A percentile compares a stretch with the other conserved stretches of the same genome.
Conservation (phyloP, 2,797 vertebrate genomes). For the Nannoperca australis region DNA sequence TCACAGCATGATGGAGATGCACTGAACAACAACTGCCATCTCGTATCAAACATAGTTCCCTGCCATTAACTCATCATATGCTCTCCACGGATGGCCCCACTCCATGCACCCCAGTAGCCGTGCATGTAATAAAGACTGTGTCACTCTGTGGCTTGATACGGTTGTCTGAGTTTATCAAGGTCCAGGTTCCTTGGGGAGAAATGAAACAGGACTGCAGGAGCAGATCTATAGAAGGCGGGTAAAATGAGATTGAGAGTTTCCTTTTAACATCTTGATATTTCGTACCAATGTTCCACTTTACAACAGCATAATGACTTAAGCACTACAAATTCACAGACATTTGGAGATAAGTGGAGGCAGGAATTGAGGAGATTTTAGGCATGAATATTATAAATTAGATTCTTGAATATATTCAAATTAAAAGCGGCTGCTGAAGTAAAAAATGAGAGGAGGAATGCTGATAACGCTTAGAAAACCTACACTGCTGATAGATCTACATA, state of each 20-base stretch:
- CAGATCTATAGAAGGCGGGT: constrained; percentile 48
- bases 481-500: constrained; percentile 45
- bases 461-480: constrained; percentile 13
- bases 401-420: constrained; percentile 54
- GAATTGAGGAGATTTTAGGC: constrained; percentile 65
- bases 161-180: constrained; percentile 77
- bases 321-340: constrained; percentile 51
- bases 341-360: constrained; percentile 68
- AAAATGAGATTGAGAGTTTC: constrained; percentile 61
- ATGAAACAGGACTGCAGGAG: constrained; percentile 57
- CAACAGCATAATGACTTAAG: constrained; percentile 64
- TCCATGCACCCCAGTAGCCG: constrained; percentile 7
- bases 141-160: constrained; percentile 72
- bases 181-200: constrained; percentile 66
- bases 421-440: constrained; percentile 22
- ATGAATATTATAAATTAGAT: constrained; percentile 67
- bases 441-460: constrained; percentile 20
- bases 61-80: constrained; percentile 60
- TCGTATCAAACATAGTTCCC: constrained; percentile 59
- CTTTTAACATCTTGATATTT: constrained; percentile 62
- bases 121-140: constrained; percentile 78
- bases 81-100: constrained; percentile 43
- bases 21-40: constrained; percentile 49
- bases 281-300: constrained; percentile 63
- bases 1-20: constrained; percentile 39